phyloP scores from a whole-genome alignment of 2,888 invertebrate species.

The Aspidiotus rigidus region DNA sequence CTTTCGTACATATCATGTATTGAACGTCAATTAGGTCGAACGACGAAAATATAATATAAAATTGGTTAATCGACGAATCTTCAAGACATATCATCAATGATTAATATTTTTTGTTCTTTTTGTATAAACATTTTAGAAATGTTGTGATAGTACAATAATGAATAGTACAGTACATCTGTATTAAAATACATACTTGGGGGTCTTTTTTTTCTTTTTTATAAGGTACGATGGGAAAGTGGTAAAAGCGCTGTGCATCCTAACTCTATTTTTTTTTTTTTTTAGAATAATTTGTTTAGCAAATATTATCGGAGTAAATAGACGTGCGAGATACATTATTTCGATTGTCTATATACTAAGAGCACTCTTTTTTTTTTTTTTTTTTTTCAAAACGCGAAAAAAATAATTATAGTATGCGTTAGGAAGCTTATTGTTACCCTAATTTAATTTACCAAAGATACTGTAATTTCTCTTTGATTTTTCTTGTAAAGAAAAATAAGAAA shows the following conservation, averaged over 20 bases:
- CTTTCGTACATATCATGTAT: no score
- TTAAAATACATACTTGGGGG: neutral
- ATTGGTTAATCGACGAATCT: no score
- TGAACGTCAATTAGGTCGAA: no score
- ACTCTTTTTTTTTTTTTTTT: no score
- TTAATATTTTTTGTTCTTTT: neutral
- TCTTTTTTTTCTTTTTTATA: neutral
- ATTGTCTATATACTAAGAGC: no score
- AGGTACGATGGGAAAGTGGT: neutral
- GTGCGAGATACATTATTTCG: no score
- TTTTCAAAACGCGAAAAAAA: no score
- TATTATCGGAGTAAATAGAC: neutral
- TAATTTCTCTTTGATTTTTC: neutral
- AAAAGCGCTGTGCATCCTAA: conserved; percentile 27
- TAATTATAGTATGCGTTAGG: neutral
- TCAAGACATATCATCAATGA: no score
- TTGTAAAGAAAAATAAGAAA: conserved; percentile 1
- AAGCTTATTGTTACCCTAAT: conserved; percentile 23
- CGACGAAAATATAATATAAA: no score
- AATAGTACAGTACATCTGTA: neutral
- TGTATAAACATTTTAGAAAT: neutral
- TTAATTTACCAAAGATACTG: conserved; percentile 9
- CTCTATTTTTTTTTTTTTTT: neutral
- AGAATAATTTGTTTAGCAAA: conserved; percentile 10
- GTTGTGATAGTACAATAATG: conserved; percentile 10